These are phyloP conservation scores for Zhuqinia jingwanae DNA, from an alignment of 2,888 invertebrate species.

Conservation along the genomic window DNA sequence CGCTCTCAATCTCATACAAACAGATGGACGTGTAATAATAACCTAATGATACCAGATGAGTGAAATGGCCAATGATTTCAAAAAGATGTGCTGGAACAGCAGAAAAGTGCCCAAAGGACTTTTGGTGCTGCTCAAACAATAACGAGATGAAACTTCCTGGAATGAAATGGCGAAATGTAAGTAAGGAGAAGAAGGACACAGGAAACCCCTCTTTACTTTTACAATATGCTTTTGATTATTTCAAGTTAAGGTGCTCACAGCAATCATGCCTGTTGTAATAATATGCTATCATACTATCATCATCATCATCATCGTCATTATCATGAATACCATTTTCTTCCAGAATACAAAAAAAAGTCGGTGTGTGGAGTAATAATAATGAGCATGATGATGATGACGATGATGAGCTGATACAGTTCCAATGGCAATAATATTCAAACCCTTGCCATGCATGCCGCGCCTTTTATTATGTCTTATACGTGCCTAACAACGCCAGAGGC, in stretches of 20 bases:
- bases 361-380: slow-evolving; percentile 7
- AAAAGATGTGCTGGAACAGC: slow-evolving; percentile 44
- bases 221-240: slow-evolving; percentile 61
- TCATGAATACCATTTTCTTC: slow-evolving; percentile 56
- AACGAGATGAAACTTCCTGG: slow-evolving; percentile 15
- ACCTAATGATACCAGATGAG: slow-evolving; percentile 60
- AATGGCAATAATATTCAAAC: not conserved
- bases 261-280: slow-evolving; percentile 18
- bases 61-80: slow-evolving; percentile 58
- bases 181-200: not conserved
- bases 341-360: slow-evolving; percentile 52
- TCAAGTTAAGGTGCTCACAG: slow-evolving; percentile 50
- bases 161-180: not conserved
- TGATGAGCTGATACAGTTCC: slow-evolving; percentile 51
- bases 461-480: too few relatives aligned
- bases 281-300: slow-evolving; percentile 7
- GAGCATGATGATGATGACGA: slow-evolving; percentile 15
- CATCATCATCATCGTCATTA: slow-evolving; percentile 22
- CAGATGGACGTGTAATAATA: slow-evolving; percentile 68
- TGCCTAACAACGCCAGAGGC: not conserved
- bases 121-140: not conserved
- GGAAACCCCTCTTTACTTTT: slow-evolving; percentile 16
- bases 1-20: slow-evolving; percentile 12
- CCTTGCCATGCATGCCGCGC: not conserved
- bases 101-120: slow-evolving; percentile 32